A percentile compares a stretch with the other conserved stretches of the same genome.
phyloP scores from a whole-genome alignment of 1,140 invertebrate species.

The Pararge aegeria region DNA sequence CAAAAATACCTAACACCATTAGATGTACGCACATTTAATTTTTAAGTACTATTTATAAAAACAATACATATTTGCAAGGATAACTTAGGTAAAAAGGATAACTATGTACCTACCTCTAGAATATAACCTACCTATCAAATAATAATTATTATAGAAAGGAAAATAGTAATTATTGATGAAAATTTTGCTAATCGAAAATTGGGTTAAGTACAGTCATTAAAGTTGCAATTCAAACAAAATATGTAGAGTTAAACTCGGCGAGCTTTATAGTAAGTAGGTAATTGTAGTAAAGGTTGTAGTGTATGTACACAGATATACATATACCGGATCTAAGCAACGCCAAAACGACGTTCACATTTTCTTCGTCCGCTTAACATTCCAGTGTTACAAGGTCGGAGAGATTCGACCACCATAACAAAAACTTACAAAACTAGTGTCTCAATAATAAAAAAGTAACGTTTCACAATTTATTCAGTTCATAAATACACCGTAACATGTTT shows the following conservation, averaged over 20 bases:
- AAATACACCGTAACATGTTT: conserved; percentile 37
- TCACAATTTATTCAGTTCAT: conserved; percentile 44
- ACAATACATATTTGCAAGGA: no score
- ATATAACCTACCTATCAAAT: no score
- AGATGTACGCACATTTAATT: no score
- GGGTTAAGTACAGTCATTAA: neutral
- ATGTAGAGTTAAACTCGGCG: neutral
- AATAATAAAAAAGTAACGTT: conserved; percentile 26
- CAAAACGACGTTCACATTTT: conserved; percentile 42
- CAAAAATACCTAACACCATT: no score
- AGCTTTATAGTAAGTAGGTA: conserved; percentile 8
- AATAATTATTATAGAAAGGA: no score
- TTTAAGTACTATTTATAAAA: no score
- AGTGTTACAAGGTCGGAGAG: conserved; percentile 41
- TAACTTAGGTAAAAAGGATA: no score
- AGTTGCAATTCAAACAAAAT: conserved; percentile 1
- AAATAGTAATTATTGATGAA: neutral
- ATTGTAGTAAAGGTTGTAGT: conserved; percentile 15
- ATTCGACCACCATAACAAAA: conserved; percentile 35
- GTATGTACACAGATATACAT: conserved; percentile 12
- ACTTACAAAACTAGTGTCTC: conserved; percentile 5
- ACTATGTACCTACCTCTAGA: no score
- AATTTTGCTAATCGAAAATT: neutral
- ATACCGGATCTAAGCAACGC: conserved; percentile 39
- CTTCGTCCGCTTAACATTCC: conserved; percentile 41